Conservation (phyloP, 2,888 invertebrate species). For the Bombyx huttoni region DNA sequence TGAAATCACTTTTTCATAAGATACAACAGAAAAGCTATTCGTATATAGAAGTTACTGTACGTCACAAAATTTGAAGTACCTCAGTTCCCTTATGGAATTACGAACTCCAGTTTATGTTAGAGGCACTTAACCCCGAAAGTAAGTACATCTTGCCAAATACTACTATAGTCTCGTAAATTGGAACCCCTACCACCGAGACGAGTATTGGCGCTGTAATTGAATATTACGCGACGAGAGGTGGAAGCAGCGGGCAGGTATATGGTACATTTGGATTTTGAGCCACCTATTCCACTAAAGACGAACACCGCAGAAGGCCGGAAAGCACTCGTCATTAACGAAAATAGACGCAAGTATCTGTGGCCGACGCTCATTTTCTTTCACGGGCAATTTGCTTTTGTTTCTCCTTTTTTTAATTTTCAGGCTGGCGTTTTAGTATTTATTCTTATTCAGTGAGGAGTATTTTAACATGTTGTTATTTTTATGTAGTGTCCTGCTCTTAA, state of each 20-base stretch:
- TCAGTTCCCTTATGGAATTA: conserved; percentile 8
- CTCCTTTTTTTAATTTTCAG: conserved; percentile 50
- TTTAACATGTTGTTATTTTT: conserved; percentile 34
- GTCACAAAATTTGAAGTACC: conserved; percentile 9
- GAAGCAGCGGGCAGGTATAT: neutral
- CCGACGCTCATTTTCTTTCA: conserved; percentile 33
- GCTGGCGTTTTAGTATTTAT: conserved; percentile 46
- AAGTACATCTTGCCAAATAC: conserved; percentile 2
- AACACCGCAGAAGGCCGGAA: conserved; percentile 14
- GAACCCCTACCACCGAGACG: neutral
- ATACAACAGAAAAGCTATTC: conserved; percentile 6
- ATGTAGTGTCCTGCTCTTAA: conserved; percentile 21
- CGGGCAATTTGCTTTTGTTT: conserved; percentile 55
- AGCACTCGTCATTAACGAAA: conserved; percentile 37
- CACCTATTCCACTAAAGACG: neutral
- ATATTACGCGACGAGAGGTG: neutral
- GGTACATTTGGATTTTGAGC: neutral
- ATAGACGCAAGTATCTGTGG: conserved; percentile 30
- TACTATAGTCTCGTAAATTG: neutral
- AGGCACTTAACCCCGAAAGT: conserved; percentile 9
- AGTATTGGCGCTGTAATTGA: neutral
- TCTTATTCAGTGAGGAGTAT: conserved; percentile 23
- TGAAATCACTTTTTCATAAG: conserved; percentile 2
- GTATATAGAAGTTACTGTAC: conserved; percentile 3
- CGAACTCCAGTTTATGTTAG: conserved; percentile 10